Evolutionary conservation across 2,888 invertebrate species (phyloP), one percentile per base, ranked within the genome.

Genomic region (Deilephila porcellus): DNA sequence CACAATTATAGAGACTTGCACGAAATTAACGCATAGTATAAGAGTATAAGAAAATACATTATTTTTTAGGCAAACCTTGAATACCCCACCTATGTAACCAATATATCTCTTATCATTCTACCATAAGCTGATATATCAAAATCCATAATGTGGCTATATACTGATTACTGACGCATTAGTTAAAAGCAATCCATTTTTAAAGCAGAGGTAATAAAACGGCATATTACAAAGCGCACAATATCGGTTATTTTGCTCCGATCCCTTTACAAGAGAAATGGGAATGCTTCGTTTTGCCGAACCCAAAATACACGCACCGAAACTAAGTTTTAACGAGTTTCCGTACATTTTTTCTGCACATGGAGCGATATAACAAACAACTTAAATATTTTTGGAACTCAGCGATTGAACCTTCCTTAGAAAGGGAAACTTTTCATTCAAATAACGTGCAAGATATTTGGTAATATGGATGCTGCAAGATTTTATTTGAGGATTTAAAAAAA

Each of bases 311-410:
- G 45, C 67, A 67, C 45, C 67, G n/a, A 67, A 67, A 52, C 52
- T 67, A 67, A 67, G 25, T 67, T 67, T 52, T 67, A 67, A 67
- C 67, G 67, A 67, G 67, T 67, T 67, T 52, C 67, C 52, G 45
- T 3, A 29, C 67, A 45, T 45, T 67, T 67, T 52, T 67, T 45
- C 67, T 52, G n/a, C 8, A 64, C 67, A 52, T 67, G 25, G 45
- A 20, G 52, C 52, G 67, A 67, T 67, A 67, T 67, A 45, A 67
- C 25, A 67, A 67, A 67, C 67, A 45, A 25, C 45, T 67, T 67
- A 67, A 67, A 67, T 67, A 67, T 67, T 67, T 45, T 67, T 67
- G 17, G 52, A 64, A 64, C 37, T 52, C 67, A 4, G 20, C 60
- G 67, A 52, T 67, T 67, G 45, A 67, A 25, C 45, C 20, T 67